Base-by-base conservation (phyloP, 2,888 invertebrate species). In the Hofmannophila pseudospretella region DNA sequence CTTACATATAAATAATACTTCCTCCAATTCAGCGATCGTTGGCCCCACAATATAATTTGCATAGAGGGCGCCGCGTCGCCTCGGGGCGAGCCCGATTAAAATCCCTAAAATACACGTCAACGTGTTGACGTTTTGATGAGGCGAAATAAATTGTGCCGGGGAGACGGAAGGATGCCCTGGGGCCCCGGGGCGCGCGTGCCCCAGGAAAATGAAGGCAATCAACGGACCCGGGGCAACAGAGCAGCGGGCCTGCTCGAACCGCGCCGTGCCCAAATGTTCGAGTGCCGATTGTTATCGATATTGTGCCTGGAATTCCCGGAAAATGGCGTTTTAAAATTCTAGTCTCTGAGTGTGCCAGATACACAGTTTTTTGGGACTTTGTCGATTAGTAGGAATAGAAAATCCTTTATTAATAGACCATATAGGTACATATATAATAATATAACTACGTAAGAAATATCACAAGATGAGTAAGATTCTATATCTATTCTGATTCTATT, bases 71-170 rank as follows among this genome's bases (percentile, higher is more conserved):
- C 46, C 27, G 19, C 51, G 51, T 51, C 42, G 42, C 48, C 43
- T 44, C 51, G 55, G 54, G 53, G 52, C 51, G 56, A 60, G 57
- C 54, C 58, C 78, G 76, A 81, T 81, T 81, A 82, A 81, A 82
- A 77, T 72, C 76, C 76, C 78, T 70, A 78, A 81, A 84, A 82
- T 81, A 78, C 73, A 77, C 78, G 78, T 79, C 82, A 78, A 67
- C 77, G 80, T 80, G 84, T 82, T 85, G 85, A 82, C 85, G 73
- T 82, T 81, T 79, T 81, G 81, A 84, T 78, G 82, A 82, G 79
- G 72, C 72, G 75, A 77, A 79, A 84, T 77, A 79, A 80, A 79
- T 80, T 75, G 68, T 61, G 61, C 58, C 63, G 59, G 56, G 56
- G 41, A 49, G n/a, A n/a, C n/a, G 61, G 46, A 47, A 55, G 57